phyloP scores from a whole-genome alignment of 2,888 invertebrate genomes.

The Drosophila macrospina region DNA sequence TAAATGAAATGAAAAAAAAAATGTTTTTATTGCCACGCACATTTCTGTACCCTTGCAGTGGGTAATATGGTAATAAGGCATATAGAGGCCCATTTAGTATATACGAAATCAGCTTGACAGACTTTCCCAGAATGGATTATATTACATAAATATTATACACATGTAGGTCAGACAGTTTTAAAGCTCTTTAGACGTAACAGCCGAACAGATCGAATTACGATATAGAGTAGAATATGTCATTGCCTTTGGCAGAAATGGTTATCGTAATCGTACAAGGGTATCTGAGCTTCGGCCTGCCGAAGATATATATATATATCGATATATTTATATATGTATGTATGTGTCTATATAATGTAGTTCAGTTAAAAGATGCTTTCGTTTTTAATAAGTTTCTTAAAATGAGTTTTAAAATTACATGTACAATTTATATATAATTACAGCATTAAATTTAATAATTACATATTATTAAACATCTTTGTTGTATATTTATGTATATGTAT shows the following conservation, averaged over 20 bases:
- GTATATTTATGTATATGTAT: not conserved
- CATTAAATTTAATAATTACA: constrained; percentile 44
- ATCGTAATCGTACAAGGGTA: constrained; percentile 19
- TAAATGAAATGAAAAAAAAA: constrained; percentile 31
- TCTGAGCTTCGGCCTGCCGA: constrained; percentile 20
- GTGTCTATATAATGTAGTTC: constrained; percentile 1
- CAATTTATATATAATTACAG: constrained; percentile 36
- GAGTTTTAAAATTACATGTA: constrained; percentile 45
- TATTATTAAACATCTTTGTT: constrained; percentile 32
- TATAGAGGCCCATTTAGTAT: not conserved
- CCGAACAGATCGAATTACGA: constrained; percentile 17
- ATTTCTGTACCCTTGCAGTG: constrained; percentile 33
- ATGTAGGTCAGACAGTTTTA: constrained; percentile 13
- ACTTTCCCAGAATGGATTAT: not conserved
- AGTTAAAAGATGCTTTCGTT: constrained; percentile 34
- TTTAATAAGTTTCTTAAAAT: constrained; percentile 44
- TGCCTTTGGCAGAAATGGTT: constrained; percentile 9
- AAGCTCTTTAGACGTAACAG: constrained; percentile 33
- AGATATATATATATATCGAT: constrained; percentile 8
- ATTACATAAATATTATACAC: not conserved
- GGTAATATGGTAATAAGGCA: constrained; percentile 1
- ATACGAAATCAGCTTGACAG: not conserved
- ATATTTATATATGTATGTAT: not conserved
- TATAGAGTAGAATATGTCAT: not conserved
- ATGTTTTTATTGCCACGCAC: constrained; percentile 47